Base-by-base conservation (phyloP, 53 echinoderm and acorn worm genomes). In the Apostichopus leukothele region DNA sequence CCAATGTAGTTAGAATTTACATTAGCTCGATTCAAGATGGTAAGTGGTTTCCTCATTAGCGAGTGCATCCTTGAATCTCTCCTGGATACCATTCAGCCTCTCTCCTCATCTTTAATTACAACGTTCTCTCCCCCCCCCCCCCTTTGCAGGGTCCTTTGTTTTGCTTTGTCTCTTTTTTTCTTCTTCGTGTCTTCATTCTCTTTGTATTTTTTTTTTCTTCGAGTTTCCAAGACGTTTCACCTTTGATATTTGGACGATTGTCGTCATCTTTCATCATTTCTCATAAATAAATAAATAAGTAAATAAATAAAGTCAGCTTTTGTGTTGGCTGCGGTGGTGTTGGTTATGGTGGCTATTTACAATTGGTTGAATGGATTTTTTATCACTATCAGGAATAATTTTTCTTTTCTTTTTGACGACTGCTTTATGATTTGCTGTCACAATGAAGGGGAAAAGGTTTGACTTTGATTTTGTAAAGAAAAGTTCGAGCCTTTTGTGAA, bases 11-110 rank as follows among this genome's bases (percentile, higher is more conserved):
- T 39, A 88, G 98, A 21, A 93, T 98, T 52, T 98, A 91, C 81
- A 88, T 98, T 81, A 98, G 94, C 89, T 94, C 98, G 21, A 90
- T 92, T 3, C 90, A 93, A 67, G 92, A 91, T n/a, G 97, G 97
- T 97, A 88, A 94, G 91, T 90, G 73, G 51, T 86, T 52, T 73
- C 60, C 50, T 71, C 68, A 73, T 86, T 61, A 39, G 67, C 51
- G 7, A 51, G 12, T 67, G 14, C 21, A 21, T 39, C 51, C 52
- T 73, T 60, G 23, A 52, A 67, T 57, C 67, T 63, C 60, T 86
- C 78, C 10, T 78, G 13, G 51, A 27, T 78, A 51, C 78, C 12
- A 11, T 78, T 78, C 11, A 78, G 21, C 7, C 39, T 78, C 25
- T 51, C 16, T 78, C 78, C 1, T 78, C 78, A 25, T 78, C 78